These are phyloP conservation scores for Trididemnum nubilum DNA, from an alignment of 23 tunicate species.

Conservation along the genomic window DNA sequence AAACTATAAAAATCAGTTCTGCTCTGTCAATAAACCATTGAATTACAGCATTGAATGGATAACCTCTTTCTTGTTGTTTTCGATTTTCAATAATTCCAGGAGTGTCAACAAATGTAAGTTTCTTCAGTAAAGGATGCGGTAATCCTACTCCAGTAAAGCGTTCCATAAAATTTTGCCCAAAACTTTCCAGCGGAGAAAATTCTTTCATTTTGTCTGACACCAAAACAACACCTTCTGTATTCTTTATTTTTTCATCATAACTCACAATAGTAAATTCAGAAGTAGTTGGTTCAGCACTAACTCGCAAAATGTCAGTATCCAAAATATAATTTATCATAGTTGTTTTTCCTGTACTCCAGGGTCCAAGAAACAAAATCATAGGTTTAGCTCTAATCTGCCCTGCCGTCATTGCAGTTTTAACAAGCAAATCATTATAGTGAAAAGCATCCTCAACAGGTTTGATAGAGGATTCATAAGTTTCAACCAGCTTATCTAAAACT, in stretches of 20 bases:
- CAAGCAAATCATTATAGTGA: constrained; percentile 55
- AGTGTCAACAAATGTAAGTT: constrained; percentile 66
- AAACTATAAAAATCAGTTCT: constrained; percentile 58
- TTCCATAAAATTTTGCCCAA: constrained; percentile 69
- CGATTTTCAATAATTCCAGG: constrained; percentile 78
- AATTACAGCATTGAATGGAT: constrained; percentile 66
- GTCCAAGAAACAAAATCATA: constrained; percentile 64
- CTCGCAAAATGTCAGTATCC: constrained; percentile 58
- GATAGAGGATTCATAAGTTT: constrained; percentile 43
- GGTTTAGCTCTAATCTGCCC: constrained; percentile 66
- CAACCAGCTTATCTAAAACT: constrained; percentile 43
- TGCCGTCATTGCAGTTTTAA: constrained; percentile 44
- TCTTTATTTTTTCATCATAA: constrained; percentile 59
- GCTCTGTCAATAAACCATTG: constrained; percentile 78
- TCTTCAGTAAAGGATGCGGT: constrained; percentile 65
- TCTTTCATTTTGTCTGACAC: constrained; percentile 59
- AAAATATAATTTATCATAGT: constrained; percentile 70
- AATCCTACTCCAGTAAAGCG: constrained; percentile 61
- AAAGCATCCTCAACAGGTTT: constrained; percentile 60
- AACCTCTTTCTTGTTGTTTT: constrained; percentile 78
- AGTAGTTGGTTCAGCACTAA: constrained; percentile 78
- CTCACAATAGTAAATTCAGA: constrained; percentile 64
- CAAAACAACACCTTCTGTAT: constrained; percentile 60
- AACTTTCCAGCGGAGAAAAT: constrained; percentile 52
- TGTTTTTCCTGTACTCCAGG: constrained; percentile 76